Conservation (phyloP, 1,140 invertebrate species). For the Drosophila lowei region DNA sequence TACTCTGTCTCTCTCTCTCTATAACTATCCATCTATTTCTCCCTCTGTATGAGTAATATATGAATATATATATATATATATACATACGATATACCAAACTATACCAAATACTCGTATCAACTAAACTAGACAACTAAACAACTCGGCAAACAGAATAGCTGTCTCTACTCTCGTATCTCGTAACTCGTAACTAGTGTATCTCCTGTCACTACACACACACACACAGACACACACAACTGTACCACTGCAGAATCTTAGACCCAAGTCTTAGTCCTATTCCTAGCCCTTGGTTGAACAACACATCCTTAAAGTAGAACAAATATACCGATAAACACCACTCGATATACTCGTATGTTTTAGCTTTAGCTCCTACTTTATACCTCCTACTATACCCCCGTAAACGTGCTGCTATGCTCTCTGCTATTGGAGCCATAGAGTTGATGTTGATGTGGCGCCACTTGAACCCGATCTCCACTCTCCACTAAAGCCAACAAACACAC, state of each 20-base stretch:
- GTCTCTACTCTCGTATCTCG: neutral
- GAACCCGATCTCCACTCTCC: constrained; percentile 38
- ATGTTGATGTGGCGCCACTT: constrained; percentile 47
- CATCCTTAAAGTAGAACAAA: too few relatives aligned
- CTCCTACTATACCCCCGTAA: too few relatives aligned
- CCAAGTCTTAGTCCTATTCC: too few relatives aligned
- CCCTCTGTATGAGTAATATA: constrained; percentile 50
- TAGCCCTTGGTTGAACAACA: too few relatives aligned
- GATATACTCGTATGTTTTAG: too few relatives aligned
- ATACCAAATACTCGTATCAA: constrained; percentile 54
- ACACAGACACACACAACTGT: constrained; percentile 14
- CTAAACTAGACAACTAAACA: constrained; percentile 25
- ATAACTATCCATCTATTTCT: constrained; percentile 25
- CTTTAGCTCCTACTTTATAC: too few relatives aligned
- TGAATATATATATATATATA: constrained; percentile 58
- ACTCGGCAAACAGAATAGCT: neutral
- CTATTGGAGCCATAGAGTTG: constrained; percentile 31
- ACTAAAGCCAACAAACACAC: neutral
- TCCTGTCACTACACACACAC: constrained; percentile 2
- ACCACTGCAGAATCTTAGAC: too few relatives aligned
- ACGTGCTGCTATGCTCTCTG: too few relatives aligned
- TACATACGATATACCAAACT: constrained; percentile 46
- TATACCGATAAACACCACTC: too few relatives aligned
- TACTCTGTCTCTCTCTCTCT: constrained; percentile 24
- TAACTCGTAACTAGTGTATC: neutral